Percentiles rank a stretch among this genome's conserved stretches.
These are phyloP conservation scores for Lacerta bilineata DNA, from an alignment of 2,797 vertebrate species.

Conservation along the genomic window DNA sequence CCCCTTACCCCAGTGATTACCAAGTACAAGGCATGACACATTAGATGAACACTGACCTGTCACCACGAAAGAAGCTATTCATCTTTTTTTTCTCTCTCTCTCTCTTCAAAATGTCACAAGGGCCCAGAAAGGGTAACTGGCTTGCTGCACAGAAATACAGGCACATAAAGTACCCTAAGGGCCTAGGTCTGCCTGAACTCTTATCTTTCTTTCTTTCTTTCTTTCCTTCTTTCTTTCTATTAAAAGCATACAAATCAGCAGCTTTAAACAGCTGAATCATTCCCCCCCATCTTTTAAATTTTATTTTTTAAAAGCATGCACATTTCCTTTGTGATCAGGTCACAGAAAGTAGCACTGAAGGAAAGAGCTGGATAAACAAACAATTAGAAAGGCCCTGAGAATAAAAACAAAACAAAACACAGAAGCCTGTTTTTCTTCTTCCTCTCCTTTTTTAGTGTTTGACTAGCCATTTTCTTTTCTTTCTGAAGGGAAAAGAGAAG, in stretches of 20 bases:
- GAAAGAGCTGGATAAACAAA: constrained; percentile 28
- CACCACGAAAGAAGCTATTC: constrained; percentile 57
- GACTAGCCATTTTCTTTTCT: constrained; percentile 69
- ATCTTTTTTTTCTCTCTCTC: neutral
- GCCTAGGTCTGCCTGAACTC: constrained; percentile 53
- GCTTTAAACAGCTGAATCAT: constrained; percentile 64
- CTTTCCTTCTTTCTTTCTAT: constrained; percentile 35
- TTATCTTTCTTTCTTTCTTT: constrained; percentile 41
- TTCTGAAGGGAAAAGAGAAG: constrained; percentile 56
- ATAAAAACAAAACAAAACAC: constrained; percentile 68
- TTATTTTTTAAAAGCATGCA: constrained; percentile 54
- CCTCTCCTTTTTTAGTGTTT: constrained; percentile 76
- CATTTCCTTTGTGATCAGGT: constrained; percentile 77
- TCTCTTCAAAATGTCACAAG: neutral
- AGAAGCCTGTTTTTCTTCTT: constrained; percentile 70
- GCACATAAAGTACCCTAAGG: constrained; percentile 47
- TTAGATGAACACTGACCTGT: constrained; percentile 70
- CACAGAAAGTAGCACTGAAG: constrained; percentile 79
- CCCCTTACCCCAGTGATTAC: constrained; percentile 73
- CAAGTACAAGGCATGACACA: constrained; percentile 72
- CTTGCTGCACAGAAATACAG: constrained; percentile 40
- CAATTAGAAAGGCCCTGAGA: constrained; percentile 83
- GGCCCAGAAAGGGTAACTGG: constrained; percentile 50
- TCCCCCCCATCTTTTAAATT: constrained; percentile 4
- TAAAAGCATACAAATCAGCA: constrained; percentile 47